Evolutionary conservation across 2,113 vertebrate species (phyloP).

Genomic region (Macrotus californicus): DNA sequence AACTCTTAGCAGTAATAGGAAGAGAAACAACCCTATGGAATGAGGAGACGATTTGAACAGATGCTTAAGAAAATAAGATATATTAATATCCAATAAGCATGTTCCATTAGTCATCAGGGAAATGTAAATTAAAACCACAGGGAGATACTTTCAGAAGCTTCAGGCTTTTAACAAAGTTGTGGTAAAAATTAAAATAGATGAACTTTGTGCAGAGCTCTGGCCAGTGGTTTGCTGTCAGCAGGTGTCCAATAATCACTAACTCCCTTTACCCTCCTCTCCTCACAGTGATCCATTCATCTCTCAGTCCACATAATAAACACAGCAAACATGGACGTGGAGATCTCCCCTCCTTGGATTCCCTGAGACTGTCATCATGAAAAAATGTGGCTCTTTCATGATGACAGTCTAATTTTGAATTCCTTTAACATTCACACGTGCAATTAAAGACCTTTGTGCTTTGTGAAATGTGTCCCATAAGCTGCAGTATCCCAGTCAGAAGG

Average conservation of each 20-base stretch:
- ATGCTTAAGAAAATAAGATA: background rate
- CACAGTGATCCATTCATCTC: background rate
- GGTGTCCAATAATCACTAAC: background rate
- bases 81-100: background rate
- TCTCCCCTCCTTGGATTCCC: background rate
- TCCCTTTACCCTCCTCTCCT: background rate
- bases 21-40: background rate
- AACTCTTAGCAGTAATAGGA: background rate
- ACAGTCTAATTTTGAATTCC: background rate
- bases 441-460: background rate
- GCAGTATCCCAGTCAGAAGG: background rate
- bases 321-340: background rate
- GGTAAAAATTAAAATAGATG: background rate
- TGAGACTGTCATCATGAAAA: background rate
- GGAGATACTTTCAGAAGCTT: background rate
- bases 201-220: background rate
- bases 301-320: slow-evolving; percentile 43
- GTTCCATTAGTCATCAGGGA: background rate
- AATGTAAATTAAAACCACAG: background rate
- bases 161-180: background rate
- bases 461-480: background rate
- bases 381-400: background rate
- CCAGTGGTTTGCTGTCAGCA: background rate
- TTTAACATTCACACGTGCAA: background rate
- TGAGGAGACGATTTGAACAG: background rate